These are phyloP conservation scores for Stegostoma tigrinum DNA, from an alignment of 2,113 vertebrate genomes.

Conservation along the genomic window DNA sequence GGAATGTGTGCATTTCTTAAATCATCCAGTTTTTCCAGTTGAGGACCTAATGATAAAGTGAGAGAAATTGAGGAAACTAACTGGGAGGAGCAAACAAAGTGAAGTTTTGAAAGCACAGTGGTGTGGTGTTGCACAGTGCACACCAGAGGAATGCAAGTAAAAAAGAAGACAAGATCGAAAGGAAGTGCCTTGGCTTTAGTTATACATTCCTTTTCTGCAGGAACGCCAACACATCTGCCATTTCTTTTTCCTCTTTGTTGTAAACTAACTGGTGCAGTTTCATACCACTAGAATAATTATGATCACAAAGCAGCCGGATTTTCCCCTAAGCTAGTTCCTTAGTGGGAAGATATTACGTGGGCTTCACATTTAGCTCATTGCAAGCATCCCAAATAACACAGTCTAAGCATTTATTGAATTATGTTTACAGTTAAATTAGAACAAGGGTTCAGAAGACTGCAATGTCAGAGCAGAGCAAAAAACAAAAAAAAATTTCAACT, in stretches of 20 bases:
- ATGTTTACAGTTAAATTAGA: neutral
- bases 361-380: constrained; percentile 52
- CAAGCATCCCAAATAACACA: constrained; percentile 47
- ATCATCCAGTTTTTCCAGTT: neutral
- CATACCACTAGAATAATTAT: constrained; percentile 49
- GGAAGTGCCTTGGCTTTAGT: constrained; percentile 43
- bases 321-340: constrained; percentile 52
- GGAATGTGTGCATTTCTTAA: neutral
- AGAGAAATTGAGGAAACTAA: neutral
- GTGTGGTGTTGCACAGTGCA: neutral
- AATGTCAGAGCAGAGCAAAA: neutral
- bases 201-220: constrained; percentile 42
- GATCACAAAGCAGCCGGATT: constrained; percentile 61
- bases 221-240: constrained; percentile 49
- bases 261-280: constrained; percentile 53
- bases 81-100: neutral
- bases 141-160: constrained; percentile 36
- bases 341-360: constrained; percentile 46
- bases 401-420: constrained; percentile 50
- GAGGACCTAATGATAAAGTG: neutral
- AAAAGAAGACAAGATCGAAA: constrained; percentile 44
- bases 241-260: constrained; percentile 55
- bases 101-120: neutral
- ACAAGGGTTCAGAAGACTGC: neutral
- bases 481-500: neutral